Conservation (phyloP, 2,113 vertebrate genomes). For the Lycaon pictus region DNA sequence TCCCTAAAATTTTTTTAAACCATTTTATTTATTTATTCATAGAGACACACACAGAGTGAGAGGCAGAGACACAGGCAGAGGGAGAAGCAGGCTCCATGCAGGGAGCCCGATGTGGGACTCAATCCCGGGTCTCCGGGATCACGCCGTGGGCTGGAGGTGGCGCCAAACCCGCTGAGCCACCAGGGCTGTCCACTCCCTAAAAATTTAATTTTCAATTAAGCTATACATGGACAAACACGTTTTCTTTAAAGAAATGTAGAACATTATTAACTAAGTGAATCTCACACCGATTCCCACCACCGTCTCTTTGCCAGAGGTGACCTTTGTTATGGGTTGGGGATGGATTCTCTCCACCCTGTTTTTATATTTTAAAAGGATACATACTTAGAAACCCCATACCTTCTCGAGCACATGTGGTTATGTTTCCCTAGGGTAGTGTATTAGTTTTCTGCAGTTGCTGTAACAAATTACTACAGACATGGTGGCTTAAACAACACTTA, state of each 20-base stretch:
- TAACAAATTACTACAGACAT: background rate
- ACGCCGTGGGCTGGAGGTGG: too few relatives aligned
- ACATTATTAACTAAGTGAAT: background rate
- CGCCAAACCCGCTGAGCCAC: too few relatives aligned
- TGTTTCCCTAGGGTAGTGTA: background rate
- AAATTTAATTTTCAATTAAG: background rate
- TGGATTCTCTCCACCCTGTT: background rate
- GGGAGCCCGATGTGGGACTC: too few relatives aligned
- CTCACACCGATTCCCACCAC: background rate
- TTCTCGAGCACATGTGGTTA: accelerated
- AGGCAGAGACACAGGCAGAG: too few relatives aligned
- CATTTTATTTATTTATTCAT: too few relatives aligned
- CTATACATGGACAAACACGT: accelerated
- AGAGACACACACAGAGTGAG: too few relatives aligned
- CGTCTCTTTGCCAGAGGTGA: background rate
- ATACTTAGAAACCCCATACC: background rate
- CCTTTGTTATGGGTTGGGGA: too few relatives aligned
- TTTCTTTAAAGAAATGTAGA: background rate
- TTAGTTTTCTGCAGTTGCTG: background rate
- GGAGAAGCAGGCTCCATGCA: too few relatives aligned
- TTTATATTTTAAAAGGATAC: accelerated
- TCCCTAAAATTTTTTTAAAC: background rate
- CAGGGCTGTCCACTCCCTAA: background rate
- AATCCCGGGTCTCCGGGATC: too few relatives aligned
- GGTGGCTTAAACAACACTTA: background rate